Evolutionary conservation across 30 jellyfish, hydroid and myxozoan species (phyloP).

Genomic region (Rhopilema esculentum): DNA sequence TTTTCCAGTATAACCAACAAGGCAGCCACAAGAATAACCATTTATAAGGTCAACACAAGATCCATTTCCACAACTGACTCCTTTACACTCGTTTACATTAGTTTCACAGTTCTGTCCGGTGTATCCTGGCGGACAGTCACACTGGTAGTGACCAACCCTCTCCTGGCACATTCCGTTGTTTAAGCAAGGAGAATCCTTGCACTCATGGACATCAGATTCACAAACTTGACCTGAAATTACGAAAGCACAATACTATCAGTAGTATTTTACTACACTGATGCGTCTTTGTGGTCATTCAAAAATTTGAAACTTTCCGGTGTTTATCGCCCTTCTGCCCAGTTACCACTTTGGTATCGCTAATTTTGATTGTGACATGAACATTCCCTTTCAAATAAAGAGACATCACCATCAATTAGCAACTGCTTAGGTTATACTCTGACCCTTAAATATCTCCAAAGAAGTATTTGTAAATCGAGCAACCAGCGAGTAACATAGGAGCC

Average conservation of each 20-base stretch:
- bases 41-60: conserved; percentile 62
- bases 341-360: no score
- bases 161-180: conserved; percentile 72
- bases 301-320: no score
- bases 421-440: no score
- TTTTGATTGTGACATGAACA: no score
- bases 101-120: conserved; percentile 68
- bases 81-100: conserved; percentile 49
- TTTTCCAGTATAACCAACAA: conserved; percentile 64
- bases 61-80: conserved; percentile 37
- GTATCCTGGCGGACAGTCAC: conserved; percentile 60
- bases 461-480: no score
- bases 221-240: conserved; percentile 39
- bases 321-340: no score
- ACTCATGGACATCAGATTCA: conserved; percentile 61
- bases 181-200: conserved; percentile 56
- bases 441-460: no score
- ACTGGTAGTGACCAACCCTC: conserved; percentile 40
- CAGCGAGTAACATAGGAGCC: no score
- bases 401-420: no score
- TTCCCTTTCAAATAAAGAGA: no score
- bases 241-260: not conserved
- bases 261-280: not conserved
- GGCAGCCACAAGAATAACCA: conserved; percentile 58
- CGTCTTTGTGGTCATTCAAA: no score